Percentiles rank a stretch among this genome's conserved stretches.
Conservation (phyloP, 2,113 vertebrate genomes). For the Nibea albiflora region DNA sequence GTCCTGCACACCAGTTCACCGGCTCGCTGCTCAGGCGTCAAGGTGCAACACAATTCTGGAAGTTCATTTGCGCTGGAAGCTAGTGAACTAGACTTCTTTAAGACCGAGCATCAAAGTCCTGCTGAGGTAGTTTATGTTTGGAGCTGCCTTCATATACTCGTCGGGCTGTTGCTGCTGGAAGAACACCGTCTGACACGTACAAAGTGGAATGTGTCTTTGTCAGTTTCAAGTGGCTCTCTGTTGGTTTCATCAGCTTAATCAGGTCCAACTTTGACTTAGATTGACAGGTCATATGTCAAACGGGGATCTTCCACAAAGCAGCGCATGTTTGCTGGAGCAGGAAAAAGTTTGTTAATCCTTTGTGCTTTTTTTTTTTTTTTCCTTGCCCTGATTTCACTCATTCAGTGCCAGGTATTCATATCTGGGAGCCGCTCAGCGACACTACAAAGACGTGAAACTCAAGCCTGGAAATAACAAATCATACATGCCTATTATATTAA, state of each 20-base stretch:
- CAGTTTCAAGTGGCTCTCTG: conserved; percentile 63
- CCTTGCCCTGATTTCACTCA: conserved; percentile 42
- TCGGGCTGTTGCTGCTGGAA: conserved; percentile 55
- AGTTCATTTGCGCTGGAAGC: conserved; percentile 48
- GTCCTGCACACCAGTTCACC: no score
- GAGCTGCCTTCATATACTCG: conserved; percentile 36
- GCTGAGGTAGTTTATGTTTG: conserved; percentile 45
- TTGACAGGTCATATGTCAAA: conserved; percentile 56
- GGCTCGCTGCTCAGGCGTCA: conserved; percentile 33
- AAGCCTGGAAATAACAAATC: background rate
- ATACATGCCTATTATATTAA: background rate
- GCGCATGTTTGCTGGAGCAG: conserved; percentile 34
- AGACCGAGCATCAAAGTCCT: conserved; percentile 41
- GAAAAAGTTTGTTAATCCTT: conserved; percentile 42
- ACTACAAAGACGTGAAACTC: background rate
- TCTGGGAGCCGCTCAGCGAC: conserved; percentile 23
- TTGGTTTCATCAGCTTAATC: conserved; percentile 64
- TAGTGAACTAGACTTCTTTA: conserved; percentile 32
- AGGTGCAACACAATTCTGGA: conserved; percentile 31
- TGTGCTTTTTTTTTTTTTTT: conserved; percentile 1
- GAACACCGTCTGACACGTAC: conserved; percentile 39
- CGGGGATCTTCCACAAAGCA: conserved; percentile 38
- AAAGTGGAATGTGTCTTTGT: conserved; percentile 56
- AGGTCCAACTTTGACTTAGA: conserved; percentile 56
- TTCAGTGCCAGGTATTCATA: conserved; percentile 1